Percentiles rank a stretch among this genome's conserved stretches.
phyloP scores from a whole-genome alignment of 2,888 invertebrate genomes.

The Bellardia pandia region DNA sequence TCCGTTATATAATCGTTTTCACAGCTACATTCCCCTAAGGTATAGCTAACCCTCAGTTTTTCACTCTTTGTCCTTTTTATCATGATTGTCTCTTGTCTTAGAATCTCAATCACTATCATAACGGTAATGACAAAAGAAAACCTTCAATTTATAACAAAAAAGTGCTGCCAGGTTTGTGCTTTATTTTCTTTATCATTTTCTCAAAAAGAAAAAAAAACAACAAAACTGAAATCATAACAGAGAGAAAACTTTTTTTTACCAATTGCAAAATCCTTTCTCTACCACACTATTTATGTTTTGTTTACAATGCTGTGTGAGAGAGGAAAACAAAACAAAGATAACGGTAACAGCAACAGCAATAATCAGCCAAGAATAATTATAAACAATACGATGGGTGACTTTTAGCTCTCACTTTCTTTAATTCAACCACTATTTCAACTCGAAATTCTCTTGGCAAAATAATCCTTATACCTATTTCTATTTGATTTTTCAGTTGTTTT shows the following conservation, averaged over 20 bases:
- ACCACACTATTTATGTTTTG: constrained; percentile 40
- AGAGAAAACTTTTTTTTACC: not conserved
- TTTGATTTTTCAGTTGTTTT: constrained; percentile 24
- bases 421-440: constrained; percentile 53
- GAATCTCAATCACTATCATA: constrained; percentile 47
- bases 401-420: constrained; percentile 50
- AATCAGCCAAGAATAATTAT: not conserved
- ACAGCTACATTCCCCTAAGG: constrained; percentile 27
- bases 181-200: not conserved
- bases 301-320: constrained; percentile 41
- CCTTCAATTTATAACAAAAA: constrained; percentile 48
- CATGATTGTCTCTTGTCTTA: constrained; percentile 17
- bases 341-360: constrained; percentile 50
- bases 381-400: constrained; percentile 34
- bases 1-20: constrained; percentile 27
- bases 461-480: constrained; percentile 33
- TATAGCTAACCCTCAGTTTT: constrained; percentile 46
- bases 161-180: constrained; percentile 29
- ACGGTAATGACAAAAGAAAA: constrained; percentile 61
- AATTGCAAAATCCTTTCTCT: constrained; percentile 28
- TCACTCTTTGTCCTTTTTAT: constrained; percentile 17
- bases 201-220: not conserved
- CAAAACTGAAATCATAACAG: constrained; percentile 12
- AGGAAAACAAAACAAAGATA: constrained; percentile 31
- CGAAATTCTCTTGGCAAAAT: constrained; percentile 61